Conservation (phyloP, 1,140 invertebrate genomes). For the Alviniconcha marisindica region DNA sequence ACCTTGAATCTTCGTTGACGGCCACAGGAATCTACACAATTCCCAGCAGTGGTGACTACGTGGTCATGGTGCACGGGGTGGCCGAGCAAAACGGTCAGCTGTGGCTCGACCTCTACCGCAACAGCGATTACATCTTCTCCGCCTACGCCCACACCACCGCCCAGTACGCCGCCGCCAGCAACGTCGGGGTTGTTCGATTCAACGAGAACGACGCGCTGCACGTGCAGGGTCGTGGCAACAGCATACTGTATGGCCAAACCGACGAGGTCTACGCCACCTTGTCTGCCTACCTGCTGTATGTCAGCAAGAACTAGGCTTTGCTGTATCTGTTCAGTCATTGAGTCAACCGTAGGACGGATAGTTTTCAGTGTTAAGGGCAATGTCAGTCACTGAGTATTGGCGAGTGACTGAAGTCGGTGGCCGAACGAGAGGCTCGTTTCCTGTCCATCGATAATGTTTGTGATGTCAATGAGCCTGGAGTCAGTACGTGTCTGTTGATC, state of each 20-base stretch:
- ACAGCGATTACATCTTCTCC: conserved; percentile 47
- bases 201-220: conserved; percentile 50
- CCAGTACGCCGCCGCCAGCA: conserved; percentile 46
- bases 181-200: conserved; percentile 41
- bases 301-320: too few species aligned
- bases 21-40: conserved; percentile 49
- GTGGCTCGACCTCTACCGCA: conserved; percentile 46
- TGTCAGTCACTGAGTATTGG: too few species aligned
- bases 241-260: conserved; percentile 49
- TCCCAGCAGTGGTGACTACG: conserved; percentile 49
- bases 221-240: conserved; percentile 48
- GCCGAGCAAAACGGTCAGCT: conserved; percentile 42
- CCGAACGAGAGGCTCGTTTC: too few species aligned
- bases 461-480: too few species aligned
- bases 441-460: too few species aligned
- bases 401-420: too few species aligned
- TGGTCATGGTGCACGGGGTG: conserved; percentile 46
- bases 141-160: conserved; percentile 46
- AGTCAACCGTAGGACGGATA: too few species aligned
- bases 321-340: too few species aligned
- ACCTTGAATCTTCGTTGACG: too few species aligned
- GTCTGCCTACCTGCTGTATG: conserved; percentile 53
- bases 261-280: conserved; percentile 59
- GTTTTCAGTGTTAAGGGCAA: too few species aligned
- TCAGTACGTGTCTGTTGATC: too few species aligned